Evolutionary conservation across 1,140 invertebrate species (phyloP).

Genomic region (Doryteuthis pealeii): DNA sequence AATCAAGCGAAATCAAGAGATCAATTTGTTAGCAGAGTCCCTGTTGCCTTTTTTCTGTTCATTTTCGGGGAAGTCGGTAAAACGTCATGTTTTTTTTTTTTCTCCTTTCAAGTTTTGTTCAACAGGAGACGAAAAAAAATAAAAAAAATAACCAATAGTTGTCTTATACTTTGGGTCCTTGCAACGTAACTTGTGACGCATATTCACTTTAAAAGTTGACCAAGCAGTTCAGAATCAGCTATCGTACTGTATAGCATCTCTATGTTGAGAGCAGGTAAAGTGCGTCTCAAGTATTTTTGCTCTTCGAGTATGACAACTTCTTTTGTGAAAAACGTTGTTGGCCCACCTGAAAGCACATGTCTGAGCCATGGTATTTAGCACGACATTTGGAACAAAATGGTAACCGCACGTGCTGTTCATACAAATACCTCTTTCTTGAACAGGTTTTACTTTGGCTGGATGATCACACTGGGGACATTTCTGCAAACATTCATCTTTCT

Average conservation of each 20-base stretch:
- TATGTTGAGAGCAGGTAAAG: conserved; percentile 14
- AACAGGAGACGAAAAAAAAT: too few relatives aligned
- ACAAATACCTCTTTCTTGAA: conserved; percentile 40
- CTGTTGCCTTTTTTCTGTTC: too few relatives aligned
- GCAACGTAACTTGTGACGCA: too few relatives aligned
- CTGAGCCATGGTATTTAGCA: conserved; percentile 34
- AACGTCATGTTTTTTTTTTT: too few relatives aligned
- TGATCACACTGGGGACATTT: conserved; percentile 59
- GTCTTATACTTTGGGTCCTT: not conserved
- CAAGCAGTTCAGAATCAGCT: too few relatives aligned
- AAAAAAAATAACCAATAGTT: not conserved
- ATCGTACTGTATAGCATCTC: too few relatives aligned
- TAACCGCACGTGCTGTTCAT: conserved; percentile 31
- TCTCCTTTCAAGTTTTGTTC: too few relatives aligned
- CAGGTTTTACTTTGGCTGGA: conserved; percentile 35
- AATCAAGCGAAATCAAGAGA: too few relatives aligned
- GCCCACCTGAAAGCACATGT: conserved; percentile 25
- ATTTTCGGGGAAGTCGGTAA: too few relatives aligned
- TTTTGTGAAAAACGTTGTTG: conserved; percentile 28
- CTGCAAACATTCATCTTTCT: conserved; percentile 53
- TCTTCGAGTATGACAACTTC: conserved; percentile 37
- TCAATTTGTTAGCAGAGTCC: too few relatives aligned
- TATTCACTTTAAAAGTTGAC: too few relatives aligned
- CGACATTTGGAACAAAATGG: conserved; percentile 48
- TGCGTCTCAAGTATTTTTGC: conserved; percentile 44